phyloP scores from a whole-genome alignment of 2,113 vertebrate species.

The Periophthalmodon schlosseri region DNA sequence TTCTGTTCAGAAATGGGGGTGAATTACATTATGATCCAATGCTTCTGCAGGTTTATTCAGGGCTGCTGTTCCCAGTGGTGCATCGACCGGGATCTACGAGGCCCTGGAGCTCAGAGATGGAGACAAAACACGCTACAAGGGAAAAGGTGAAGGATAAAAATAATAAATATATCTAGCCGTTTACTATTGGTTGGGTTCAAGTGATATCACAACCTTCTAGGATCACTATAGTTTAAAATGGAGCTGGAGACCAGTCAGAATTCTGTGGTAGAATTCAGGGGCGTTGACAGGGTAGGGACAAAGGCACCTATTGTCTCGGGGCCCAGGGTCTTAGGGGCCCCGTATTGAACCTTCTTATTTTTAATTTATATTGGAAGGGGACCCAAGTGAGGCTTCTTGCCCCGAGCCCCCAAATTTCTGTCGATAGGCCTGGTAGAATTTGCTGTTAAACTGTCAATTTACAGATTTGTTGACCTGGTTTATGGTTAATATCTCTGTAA shows the following conservation, averaged over 20 bases:
- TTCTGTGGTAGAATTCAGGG: too few species aligned
- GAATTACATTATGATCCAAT: background rate
- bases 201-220: background rate
- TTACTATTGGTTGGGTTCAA: background rate
- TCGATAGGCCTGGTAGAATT: background rate
- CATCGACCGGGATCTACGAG: slow-evolving; percentile 91
- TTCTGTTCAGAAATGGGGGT: background rate
- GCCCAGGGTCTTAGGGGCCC: too few species aligned
- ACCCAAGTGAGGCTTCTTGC: too few species aligned
- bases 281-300: too few species aligned
- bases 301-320: too few species aligned
- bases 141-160: slow-evolving; percentile 80
- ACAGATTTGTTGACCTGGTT: background rate
- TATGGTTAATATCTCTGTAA: background rate
- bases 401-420: too few species aligned
- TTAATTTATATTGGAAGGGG: too few species aligned
- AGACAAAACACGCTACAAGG: slow-evolving; percentile 89
- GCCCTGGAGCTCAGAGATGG: slow-evolving; percentile 90
- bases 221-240: background rate
- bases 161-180: background rate
- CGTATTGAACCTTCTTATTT: too few species aligned
- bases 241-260: too few species aligned
- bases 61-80: slow-evolving; percentile 89
- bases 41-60: slow-evolving; percentile 85
- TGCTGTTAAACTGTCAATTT: background rate